Percentiles rank a stretch among this genome's conserved stretches.
phyloP scores from a whole-genome alignment of 1,140 invertebrate species.

The Megathymus violae region DNA sequence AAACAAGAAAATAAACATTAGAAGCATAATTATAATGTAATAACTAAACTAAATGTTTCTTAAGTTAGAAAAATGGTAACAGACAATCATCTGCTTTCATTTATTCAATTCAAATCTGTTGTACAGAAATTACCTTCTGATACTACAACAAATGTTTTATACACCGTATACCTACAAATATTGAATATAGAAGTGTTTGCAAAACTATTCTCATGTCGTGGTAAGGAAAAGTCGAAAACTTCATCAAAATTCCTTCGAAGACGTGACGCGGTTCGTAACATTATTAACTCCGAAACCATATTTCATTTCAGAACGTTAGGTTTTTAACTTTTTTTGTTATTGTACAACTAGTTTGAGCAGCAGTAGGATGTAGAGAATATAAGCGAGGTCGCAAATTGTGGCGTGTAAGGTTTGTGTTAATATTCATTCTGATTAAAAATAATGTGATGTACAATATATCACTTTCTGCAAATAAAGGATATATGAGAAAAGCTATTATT shows the following conservation, averaged over 20 bases:
- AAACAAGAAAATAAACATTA: conserved; percentile 57
- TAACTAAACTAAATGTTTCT: conserved; percentile 19
- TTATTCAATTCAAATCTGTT: no score
- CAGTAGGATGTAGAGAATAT: conserved; percentile 27
- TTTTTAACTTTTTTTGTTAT: conserved; percentile 9
- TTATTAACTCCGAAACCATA: conserved; percentile 33
- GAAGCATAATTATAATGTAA: conserved; percentile 14
- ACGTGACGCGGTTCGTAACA: conserved; percentile 33
- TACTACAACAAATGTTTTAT: conserved; percentile 21
- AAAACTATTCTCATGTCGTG: conserved; percentile 31
- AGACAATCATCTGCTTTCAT: no score
- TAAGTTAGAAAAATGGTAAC: no score
- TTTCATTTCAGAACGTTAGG: conserved; percentile 14
- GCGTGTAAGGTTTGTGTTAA: conserved; percentile 15
- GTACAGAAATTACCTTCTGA: no score
- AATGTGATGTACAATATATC: no score
- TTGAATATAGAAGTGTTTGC: conserved; percentile 44
- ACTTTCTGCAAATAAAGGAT: no score
- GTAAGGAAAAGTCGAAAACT: conserved; percentile 39
- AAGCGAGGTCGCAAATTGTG: conserved; percentile 21
- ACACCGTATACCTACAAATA: conserved; percentile 35
- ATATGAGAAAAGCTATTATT: no score
- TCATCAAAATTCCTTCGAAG: conserved; percentile 36
- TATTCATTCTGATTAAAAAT: conserved; percentile 10
- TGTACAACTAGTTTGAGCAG: conserved; percentile 6